These are phyloP conservation scores for Pollenia griseotomentosa DNA, from an alignment of 2,888 invertebrate genomes.

Conservation along the genomic window DNA sequence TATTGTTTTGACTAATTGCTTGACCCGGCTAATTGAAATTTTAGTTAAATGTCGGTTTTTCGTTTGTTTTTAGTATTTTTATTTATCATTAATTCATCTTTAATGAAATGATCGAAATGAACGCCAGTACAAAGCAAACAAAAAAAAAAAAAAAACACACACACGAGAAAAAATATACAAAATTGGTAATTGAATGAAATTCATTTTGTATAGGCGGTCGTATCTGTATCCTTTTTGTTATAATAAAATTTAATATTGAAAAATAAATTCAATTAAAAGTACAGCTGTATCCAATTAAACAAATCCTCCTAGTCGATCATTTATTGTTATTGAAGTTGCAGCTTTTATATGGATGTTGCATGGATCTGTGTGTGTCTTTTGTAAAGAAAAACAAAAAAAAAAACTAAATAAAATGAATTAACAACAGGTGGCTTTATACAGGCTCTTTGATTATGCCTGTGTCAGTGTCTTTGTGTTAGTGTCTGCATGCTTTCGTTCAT, in stretches of 20 bases:
- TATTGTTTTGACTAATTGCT: slow-evolving; percentile 11
- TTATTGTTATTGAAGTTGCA: slow-evolving; percentile 55
- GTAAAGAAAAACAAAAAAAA: background rate
- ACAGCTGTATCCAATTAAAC: slow-evolving; percentile 68
- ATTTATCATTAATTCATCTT: slow-evolving; percentile 3
- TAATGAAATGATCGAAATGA: slow-evolving; percentile 7
- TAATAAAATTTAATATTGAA: slow-evolving; percentile 66
- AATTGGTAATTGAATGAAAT: slow-evolving; percentile 61
- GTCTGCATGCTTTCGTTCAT: background rate
- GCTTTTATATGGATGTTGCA: slow-evolving; percentile 6
- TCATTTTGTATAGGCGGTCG: slow-evolving; percentile 44
- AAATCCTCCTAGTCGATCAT: slow-evolving; percentile 69
- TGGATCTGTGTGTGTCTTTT: background rate
- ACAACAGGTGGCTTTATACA: slow-evolving; percentile 57
- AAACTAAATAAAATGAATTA: background rate
- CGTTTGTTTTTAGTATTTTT: background rate
- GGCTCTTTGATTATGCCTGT: background rate
- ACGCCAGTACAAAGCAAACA: slow-evolving; percentile 1
- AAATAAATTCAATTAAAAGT: slow-evolving; percentile 68
- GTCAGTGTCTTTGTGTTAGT: background rate
- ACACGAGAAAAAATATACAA: background rate
- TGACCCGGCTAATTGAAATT: slow-evolving; percentile 41
- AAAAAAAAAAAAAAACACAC: no score
- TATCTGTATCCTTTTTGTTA: slow-evolving; percentile 43
- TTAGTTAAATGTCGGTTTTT: slow-evolving; percentile 18